Base-by-base conservation (phyloP, 2,888 invertebrate species). In the Dendrolimus pini region DNA sequence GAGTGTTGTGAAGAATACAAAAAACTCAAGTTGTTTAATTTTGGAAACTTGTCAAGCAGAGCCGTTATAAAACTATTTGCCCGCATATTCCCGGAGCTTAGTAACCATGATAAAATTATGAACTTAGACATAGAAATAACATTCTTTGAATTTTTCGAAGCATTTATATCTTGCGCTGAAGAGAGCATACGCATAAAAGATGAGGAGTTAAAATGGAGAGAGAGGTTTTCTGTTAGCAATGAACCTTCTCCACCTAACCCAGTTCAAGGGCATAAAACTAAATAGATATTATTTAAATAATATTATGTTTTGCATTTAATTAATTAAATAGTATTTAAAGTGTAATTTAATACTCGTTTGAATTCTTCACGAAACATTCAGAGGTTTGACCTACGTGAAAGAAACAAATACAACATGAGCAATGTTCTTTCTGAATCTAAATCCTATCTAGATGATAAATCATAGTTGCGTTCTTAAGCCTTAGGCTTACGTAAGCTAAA, bases 91-190 rank as follows among this genome's bases (percentile, higher is more conserved):
- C 93, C 93, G 8, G 74, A 78, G 60, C 74, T 93, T 42, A 76
- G 69, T 55, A 65, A 74, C 9, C 67, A 65, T 1, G 72, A 74
- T 9, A 72, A 78, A 59, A 83, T 92, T 54, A 78, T 91, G 65
- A 71, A 92, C 66, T 80, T 93, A 60, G 82, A 92, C 56, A 85
- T 92, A 65, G 76, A 89, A 66, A 71, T 93, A 54, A 91, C 92
- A 1, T 93, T 93, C 75, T 87, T 92, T 42, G 93, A 93, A 77
- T 93, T 93, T 76, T 93, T 92, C 64, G 93, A 93, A 76, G 87
- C 87, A 13, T 79, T 93, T 57, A 61, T 93, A 12, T 69, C 74
- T 1, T 91, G 92, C 65, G 74, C 83, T 1, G 79, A 85, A 56
- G 79, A 84, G 68, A 89, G 87, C 64, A 77, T 85, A 57, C 69